Conservation (phyloP, 1,140 invertebrate genomes). For the Drosophila kanapiae region DNA sequence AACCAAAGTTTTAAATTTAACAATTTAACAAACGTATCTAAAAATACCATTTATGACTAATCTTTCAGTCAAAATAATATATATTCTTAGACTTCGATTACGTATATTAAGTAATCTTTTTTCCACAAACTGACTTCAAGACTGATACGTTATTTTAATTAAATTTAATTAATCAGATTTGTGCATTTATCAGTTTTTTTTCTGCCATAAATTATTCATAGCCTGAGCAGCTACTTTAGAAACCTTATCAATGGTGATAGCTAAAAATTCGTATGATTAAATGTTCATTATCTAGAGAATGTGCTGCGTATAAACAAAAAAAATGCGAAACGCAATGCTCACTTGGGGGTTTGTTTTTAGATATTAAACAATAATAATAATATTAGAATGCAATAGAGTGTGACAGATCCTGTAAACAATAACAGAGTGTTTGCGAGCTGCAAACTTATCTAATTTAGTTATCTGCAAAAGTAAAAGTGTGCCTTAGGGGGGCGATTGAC, state of each 20-base stretch:
- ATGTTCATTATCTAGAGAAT: slow-evolving; percentile 18
- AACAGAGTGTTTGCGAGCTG: slow-evolving; percentile 12
- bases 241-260: neutral
- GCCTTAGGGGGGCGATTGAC: slow-evolving; percentile 12
- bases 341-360: neutral
- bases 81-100: neutral
- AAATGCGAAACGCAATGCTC: slow-evolving; percentile 24
- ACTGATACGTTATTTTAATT: slow-evolving; percentile 18
- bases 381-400: neutral
- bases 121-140: neutral
- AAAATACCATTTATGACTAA: slow-evolving; percentile 7
- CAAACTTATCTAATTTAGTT: slow-evolving; percentile 34
- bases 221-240: neutral
- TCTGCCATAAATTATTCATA: slow-evolving; percentile 24
- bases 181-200: slow-evolving; percentile 7
- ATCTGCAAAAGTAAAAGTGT: slow-evolving; percentile 36
- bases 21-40: neutral
- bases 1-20: neutral
- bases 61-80: neutral
- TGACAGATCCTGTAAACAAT: slow-evolving; percentile 15
- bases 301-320: slow-evolving; percentile 9
- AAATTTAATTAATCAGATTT: slow-evolving; percentile 19
- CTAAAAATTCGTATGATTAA: slow-evolving; percentile 17
- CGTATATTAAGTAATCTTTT: neutral
- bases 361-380: neutral